Evolutionary conservation across 2,888 invertebrate genomes (phyloP), one percentile per base, ranked within the genome.

Genomic region (Amblyjoppa proteus): DNA sequence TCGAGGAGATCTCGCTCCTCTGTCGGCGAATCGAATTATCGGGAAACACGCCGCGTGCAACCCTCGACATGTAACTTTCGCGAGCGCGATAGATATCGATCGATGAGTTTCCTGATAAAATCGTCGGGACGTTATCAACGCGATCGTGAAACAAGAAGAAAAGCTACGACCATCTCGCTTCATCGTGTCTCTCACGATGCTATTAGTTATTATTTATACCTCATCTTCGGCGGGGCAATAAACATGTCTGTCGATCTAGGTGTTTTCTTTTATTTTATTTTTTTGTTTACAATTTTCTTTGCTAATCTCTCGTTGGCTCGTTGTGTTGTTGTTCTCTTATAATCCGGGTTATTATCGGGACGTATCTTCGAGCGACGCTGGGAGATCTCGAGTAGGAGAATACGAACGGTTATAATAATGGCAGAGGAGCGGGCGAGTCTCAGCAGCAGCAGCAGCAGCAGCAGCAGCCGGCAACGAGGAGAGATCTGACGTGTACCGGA

Each of bases 401-500:
- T 28, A n/a, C 64, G 64, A 64, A 31, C 64, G 64, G 64, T 6
- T 64, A 13, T 64, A 64, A 64, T 28, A 28, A 38, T 20, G 5
- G 49, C 20, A 87, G 70, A 86, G 85, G 81, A 66, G 58, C 80
- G 58, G 64, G 34, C 68, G 73, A 71, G 61, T 53, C 73, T 77
- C 77, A 49, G 80, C 51, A 84, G 58, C 75, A 83, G 81, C 81
- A 64, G 53, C 81, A 64, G 53, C 61, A 82, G 49, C 71, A 20
- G 20, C 61, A 82, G 49, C 71, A 85, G 84, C 79, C 68, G 45
- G 41, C 87, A 73, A 75, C 82, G 71, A 75, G 74, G 87, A 82
- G 83, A 83, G 79, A 81, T 90, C 88, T 87, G 88, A 88, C 88
- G 89, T 88, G 89, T 89, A 87, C 91, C 91, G 92, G 92, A 92